A percentile compares a stretch with the other conserved stretches of the same genome.
Evolutionary conservation across 2,113 vertebrate species (phyloP).

Genomic region (Corythoichthys haematopterus): DNA sequence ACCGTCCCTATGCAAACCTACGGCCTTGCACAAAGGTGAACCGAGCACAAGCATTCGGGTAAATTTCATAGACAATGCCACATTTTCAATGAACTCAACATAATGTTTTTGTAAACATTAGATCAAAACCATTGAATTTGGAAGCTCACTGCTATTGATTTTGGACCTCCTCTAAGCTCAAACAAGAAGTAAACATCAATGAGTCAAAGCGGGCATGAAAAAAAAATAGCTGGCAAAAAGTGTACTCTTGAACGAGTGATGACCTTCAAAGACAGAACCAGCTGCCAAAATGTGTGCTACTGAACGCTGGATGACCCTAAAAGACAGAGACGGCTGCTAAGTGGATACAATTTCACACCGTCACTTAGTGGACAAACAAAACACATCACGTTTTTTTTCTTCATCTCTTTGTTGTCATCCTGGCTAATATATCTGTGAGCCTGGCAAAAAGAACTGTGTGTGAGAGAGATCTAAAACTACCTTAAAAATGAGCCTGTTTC

Average conservation of each 20-base stretch:
- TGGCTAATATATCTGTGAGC: background rate
- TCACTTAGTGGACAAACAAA: constrained; percentile 4
- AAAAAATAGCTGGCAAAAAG: constrained; percentile 6
- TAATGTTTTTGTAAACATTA: background rate
- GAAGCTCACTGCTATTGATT: background rate
- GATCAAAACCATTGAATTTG: background rate
- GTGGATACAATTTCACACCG: constrained; percentile 2
- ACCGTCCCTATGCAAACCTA: no score
- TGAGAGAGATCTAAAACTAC: background rate
- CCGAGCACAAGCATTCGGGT: background rate
- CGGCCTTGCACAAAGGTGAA: no score
- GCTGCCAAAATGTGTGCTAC: constrained; percentile 4
- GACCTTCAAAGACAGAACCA: background rate
- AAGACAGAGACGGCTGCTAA: background rate
- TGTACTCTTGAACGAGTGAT: background rate
- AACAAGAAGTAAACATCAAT: background rate
- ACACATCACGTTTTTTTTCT: constrained; percentile 6
- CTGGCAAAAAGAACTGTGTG: background rate
- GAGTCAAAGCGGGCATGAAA: background rate
- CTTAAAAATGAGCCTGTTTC: constrained; percentile 35
- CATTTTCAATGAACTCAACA: background rate
- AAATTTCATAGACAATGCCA: background rate
- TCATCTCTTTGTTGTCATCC: background rate
- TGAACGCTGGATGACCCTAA: background rate
- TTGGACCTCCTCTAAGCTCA: background rate